Conservation (phyloP, 2,797 vertebrate genomes). For the Premnoplex brunnescens region DNA sequence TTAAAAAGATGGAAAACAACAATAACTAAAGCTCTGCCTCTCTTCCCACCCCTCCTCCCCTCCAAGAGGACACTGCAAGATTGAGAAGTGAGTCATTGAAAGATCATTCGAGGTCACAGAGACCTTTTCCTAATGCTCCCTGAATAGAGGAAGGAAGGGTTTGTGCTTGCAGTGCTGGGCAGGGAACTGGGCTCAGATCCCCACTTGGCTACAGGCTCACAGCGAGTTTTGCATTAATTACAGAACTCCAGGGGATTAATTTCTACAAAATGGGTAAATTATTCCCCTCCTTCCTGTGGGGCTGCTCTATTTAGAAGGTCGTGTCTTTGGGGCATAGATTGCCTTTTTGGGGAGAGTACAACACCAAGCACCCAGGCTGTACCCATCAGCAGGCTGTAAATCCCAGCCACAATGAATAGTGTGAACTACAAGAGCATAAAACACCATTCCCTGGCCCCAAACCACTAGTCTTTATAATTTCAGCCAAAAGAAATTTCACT, state of each 20-base stretch:
- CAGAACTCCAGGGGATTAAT: neutral
- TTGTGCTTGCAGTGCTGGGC: neutral
- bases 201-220: neutral
- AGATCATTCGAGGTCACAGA: slow-evolving; percentile 24
- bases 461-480: neutral
- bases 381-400: neutral
- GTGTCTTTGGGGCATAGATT: neutral
- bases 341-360: neutral
- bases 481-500: neutral
- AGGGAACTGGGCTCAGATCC: neutral
- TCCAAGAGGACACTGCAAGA: neutral
- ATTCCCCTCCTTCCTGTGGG: neutral
- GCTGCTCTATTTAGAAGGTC: neutral
- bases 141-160: neutral
- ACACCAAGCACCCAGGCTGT: neutral
- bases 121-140: neutral
- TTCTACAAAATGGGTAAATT: neutral
- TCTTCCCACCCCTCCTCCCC: neutral
- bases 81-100: slow-evolving; percentile 31
- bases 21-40: slow-evolving; percentile 44
- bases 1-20: slow-evolving; percentile 64
- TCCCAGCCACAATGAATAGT: neutral
- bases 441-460: neutral
- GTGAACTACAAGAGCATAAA: neutral
- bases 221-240: neutral